Percentiles rank a stretch among this genome's conserved stretches.
Evolutionary conservation across 2,888 invertebrate species (phyloP).

Genomic region (Cephus pygmeus): DNA sequence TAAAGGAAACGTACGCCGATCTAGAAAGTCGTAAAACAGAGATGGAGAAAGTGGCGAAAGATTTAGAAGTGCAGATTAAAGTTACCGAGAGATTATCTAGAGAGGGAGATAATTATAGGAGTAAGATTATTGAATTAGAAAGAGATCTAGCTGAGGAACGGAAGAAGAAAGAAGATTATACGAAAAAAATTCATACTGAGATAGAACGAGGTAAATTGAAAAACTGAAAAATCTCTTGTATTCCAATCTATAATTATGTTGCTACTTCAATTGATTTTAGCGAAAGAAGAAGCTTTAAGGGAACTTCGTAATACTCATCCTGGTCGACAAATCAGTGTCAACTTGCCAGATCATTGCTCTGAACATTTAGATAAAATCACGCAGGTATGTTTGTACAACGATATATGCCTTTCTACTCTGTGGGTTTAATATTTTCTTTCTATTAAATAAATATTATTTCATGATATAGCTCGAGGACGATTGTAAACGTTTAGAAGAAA

Average conservation of each 20-base stretch:
- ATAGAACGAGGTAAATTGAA: slow-evolving; percentile 51
- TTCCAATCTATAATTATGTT: not conserved
- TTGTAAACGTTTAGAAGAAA: slow-evolving; percentile 55
- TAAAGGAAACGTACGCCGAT: slow-evolving; percentile 55
- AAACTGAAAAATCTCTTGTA: slow-evolving; percentile 5
- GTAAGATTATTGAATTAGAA: slow-evolving; percentile 52
- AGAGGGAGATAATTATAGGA: slow-evolving; percentile 50
- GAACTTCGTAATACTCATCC: slow-evolving; percentile 55
- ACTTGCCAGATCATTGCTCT: slow-evolving; percentile 55
- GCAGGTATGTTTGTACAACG: slow-evolving; percentile 36
- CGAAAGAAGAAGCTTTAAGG: slow-evolving; percentile 57
- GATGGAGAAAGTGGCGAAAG: slow-evolving; percentile 47
- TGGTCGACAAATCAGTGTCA: slow-evolving; percentile 52
- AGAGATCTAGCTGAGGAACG: slow-evolving; percentile 52
- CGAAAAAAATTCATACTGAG: slow-evolving; percentile 53
- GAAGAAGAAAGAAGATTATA: slow-evolving; percentile 51
- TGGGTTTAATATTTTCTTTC: not conserved
- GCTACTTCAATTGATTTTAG: slow-evolving; percentile 26
- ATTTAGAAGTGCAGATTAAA: slow-evolving; percentile 49
- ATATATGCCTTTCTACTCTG: not conserved
- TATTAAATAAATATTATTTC: not conserved
- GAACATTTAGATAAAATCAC: slow-evolving; percentile 58
- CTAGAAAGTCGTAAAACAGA: slow-evolving; percentile 44
- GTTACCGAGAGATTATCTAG: slow-evolving; percentile 45
- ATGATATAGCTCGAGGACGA: slow-evolving; percentile 49